Evolutionary conservation across 2,888 invertebrate genomes (phyloP), one percentile per base, ranked within the genome.

Genomic region (Micoletzkya japonica): DNA sequence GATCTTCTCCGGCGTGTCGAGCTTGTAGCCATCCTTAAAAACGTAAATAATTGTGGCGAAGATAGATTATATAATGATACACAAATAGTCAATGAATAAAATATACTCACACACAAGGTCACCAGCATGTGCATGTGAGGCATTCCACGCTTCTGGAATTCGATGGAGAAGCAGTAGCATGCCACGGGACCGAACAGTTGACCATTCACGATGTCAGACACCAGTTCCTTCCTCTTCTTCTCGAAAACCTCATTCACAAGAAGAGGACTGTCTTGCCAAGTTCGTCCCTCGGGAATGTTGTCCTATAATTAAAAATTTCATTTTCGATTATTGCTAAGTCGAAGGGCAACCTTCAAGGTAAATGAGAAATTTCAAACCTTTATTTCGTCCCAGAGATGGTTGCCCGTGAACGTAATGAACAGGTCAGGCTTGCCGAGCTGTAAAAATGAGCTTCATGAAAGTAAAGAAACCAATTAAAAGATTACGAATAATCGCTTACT

Each of bases 141-240:
- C 63, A 63, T 63, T 2, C 63, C 63, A n/a, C 63, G 28, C 24
- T 63, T 63, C 32, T 63, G 63, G 24, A 63, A 63, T 14, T 63
- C 63, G 4, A 49, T 49, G 4, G n/a, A n/a, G 4, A 32, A 63
- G 32, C 63, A 63, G 17, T 32, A 49, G 24, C 30, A 30, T 6
- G 32, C 63, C 2, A 44, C 63, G 10, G 44, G 44, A 30, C 63
- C 63, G 28, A 63, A 63, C 4, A 63, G 28, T 49, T 63, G 30
- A 20, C 26, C 10, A 2, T 49, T 50, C 1, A 32, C n/a, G 24
- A 63, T 28, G 24, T 63, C 63, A 20, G 10, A 30, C 1, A 63
- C 20, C 4, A 63, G 44, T 20, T 63, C 10, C 63, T 60, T 26
- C 28, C 7, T 44, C 60, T 60, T 60, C 10, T 28, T 14, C 10